phyloP scores from a whole-genome alignment of 2,113 vertebrate genomes.

The Hippocampus barbouri region DNA sequence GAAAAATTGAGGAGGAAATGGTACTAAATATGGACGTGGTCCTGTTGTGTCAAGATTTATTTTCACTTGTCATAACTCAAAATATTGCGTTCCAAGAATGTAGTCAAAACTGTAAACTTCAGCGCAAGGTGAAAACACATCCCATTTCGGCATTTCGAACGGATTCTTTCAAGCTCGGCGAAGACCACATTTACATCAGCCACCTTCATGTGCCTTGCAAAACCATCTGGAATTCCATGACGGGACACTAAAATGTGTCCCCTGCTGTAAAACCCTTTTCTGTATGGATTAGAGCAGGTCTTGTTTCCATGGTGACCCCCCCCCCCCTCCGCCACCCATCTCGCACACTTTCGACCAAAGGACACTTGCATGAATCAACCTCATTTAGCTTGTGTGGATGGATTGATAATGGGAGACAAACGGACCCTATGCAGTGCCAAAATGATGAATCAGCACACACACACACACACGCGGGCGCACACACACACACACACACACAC shows the following conservation, averaged over 20 bases:
- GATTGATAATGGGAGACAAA: constrained; percentile 11
- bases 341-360: neutral
- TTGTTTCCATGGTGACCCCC: neutral
- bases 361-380: constrained; percentile 1
- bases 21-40: too few relatives aligned
- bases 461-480: too few relatives aligned
- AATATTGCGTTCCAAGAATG: neutral
- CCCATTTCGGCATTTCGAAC: neutral
- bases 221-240: neutral
- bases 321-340: too few relatives aligned
- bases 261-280: neutral
- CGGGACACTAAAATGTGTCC: neutral
- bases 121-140: neutral
- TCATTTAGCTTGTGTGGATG: neutral
- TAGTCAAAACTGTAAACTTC: neutral
- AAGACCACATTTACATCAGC: neutral
- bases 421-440: constrained; percentile 6
- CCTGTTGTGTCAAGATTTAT: too few relatives aligned
- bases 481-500: too few relatives aligned
- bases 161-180: neutral
- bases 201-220: constrained; percentile 1
- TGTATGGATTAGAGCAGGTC: neutral
- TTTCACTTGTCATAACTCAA: neutral
- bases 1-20: too few relatives aligned
- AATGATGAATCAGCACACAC: constrained; percentile 26